phyloP scores from a whole-genome alignment of 2,113 vertebrate genomes.

The Nothoprocta pentlandii region DNA sequence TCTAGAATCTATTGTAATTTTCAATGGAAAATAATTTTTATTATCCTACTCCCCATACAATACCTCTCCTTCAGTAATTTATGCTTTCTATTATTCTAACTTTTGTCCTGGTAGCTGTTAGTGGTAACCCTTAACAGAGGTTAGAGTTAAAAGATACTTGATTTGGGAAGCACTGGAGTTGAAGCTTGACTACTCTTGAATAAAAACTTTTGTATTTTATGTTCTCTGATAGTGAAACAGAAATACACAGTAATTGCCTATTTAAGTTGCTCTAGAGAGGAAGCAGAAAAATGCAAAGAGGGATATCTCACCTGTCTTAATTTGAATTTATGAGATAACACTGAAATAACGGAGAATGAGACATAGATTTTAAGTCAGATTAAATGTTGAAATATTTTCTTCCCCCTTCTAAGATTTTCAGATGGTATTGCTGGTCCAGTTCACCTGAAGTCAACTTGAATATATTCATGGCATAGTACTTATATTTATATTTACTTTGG shows the following conservation, averaged over 20 bases:
- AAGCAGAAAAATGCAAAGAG: slow-evolving; percentile 3
- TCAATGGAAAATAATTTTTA: slow-evolving; percentile 11
- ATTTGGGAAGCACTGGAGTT: background rate
- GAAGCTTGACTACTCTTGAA: slow-evolving; percentile 46
- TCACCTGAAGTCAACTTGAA: background rate
- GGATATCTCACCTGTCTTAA: background rate
- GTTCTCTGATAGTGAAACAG: slow-evolving; percentile 23
- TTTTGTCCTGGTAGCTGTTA: slow-evolving; percentile 22
- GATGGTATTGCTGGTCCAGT: background rate
- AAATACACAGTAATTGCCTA: background rate
- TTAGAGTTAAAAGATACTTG: slow-evolving; percentile 18
- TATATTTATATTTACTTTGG: background rate
- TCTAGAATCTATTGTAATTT: slow-evolving; percentile 24
- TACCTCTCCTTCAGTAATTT: background rate
- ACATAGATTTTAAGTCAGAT: background rate
- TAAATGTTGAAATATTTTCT: background rate
- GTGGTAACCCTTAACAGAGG: background rate
- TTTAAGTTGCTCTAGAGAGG: background rate
- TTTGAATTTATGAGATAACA: background rate
- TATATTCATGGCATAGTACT: background rate
- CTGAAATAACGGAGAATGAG: background rate
- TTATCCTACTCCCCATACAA: background rate
- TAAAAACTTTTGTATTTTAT: background rate
- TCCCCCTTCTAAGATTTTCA: background rate
- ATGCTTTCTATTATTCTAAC: slow-evolving; percentile 44